Percentiles rank a stretch among this genome's conserved stretches.
Conservation (phyloP, 2,888 invertebrate species). For the Drosophila cognata region DNA sequence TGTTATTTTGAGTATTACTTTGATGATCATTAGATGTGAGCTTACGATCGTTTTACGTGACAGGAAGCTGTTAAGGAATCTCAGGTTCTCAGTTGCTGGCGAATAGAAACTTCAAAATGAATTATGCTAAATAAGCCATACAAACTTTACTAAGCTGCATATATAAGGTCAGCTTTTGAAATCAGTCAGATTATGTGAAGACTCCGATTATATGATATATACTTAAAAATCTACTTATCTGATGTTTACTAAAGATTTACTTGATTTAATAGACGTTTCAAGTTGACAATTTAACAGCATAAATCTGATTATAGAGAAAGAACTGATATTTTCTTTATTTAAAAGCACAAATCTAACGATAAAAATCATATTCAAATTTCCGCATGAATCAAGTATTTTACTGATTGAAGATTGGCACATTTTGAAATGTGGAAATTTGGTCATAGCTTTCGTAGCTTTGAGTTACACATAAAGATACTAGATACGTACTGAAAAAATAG, state of each 20-base stretch:
- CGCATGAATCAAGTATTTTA: conserved; percentile 1
- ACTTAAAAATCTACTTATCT: neutral
- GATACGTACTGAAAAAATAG: conserved; percentile 5
- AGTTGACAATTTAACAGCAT: neutral
- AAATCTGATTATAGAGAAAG: neutral
- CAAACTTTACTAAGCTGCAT: neutral
- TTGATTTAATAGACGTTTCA: neutral
- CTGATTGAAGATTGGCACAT: conserved; percentile 16
- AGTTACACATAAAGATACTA: conserved; percentile 6
- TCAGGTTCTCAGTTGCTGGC: neutral
- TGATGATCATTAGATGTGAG: neutral
- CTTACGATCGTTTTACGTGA: neutral
- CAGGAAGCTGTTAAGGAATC: neutral
- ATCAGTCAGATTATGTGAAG: neutral
- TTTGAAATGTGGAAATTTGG: neutral
- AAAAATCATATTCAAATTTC: conserved; percentile 13
- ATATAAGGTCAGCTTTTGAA: neutral
- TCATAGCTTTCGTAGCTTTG: conserved; percentile 4
- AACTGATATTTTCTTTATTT: neutral
- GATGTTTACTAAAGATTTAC: neutral
- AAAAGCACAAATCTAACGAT: neutral
- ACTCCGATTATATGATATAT: neutral
- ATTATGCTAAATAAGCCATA: neutral
- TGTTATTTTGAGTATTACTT: neutral
- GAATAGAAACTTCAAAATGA: too few species aligned